Evolutionary conservation across 2,113 vertebrate genomes (phyloP).

Genomic region (Fregata magnificens): DNA sequence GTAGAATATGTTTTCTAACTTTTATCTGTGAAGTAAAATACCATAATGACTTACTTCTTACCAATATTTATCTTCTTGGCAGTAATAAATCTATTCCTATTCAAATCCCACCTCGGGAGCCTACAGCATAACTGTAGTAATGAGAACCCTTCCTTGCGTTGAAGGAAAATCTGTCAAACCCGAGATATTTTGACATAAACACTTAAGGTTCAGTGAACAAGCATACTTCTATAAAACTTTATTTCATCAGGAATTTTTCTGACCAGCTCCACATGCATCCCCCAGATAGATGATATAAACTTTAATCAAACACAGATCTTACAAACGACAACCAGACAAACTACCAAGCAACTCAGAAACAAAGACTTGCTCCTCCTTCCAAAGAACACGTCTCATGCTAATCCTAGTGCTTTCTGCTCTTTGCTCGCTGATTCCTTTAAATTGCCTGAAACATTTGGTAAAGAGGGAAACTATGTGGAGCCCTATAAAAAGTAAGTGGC

Average conservation of each 20-base stretch:
- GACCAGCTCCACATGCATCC: neutral
- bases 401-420: neutral
- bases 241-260: neutral
- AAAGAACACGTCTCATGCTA: neutral
- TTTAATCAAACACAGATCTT: constrained; percentile 5
- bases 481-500: neutral
- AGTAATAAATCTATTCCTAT: neutral
- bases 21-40: neutral
- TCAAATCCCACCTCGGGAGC: neutral
- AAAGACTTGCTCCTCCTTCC: neutral
- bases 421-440: neutral
- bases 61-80: neutral
- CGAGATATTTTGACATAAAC: neutral
- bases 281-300: neutral
- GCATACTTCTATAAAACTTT: neutral
- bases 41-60: neutral
- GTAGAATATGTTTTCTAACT: neutral
- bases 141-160: neutral
- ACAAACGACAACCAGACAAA: neutral
- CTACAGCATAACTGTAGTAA: neutral
- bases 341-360: neutral
- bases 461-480: neutral
- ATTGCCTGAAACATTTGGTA: neutral
- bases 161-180: neutral
- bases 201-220: neutral